These are phyloP conservation scores for Thalassoma bifasciatum DNA, from an alignment of 2,113 vertebrate species.

Conservation along the genomic window DNA sequence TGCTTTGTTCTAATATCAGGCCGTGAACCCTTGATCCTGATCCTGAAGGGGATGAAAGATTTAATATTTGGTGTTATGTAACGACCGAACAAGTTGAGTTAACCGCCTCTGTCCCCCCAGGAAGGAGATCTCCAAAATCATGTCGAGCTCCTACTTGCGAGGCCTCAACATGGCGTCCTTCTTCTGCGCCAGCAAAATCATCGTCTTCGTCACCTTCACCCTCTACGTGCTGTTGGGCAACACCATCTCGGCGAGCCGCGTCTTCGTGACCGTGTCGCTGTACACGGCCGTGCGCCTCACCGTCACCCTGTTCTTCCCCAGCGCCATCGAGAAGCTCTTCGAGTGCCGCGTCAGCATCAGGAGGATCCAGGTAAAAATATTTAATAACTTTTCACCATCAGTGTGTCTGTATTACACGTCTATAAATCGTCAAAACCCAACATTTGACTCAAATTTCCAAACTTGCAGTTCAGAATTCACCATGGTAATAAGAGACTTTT, in stretches of 20 bases:
- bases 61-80: not conserved
- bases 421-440: too few species aligned
- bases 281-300: slow-evolving; percentile 90
- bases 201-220: slow-evolving; percentile 92
- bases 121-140: slow-evolving; percentile 91
- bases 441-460: too few species aligned
- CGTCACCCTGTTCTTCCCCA: slow-evolving; percentile 94
- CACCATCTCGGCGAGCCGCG: slow-evolving; percentile 87
- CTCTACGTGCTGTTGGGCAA: slow-evolving; percentile 90
- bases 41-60: not conserved
- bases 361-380: slow-evolving; percentile 89
- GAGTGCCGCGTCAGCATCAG: slow-evolving; percentile 89
- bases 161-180: slow-evolving; percentile 95
- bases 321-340: slow-evolving; percentile 89
- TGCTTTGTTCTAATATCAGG: not conserved
- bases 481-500: too few species aligned
- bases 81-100: not conserved
- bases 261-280: slow-evolving; percentile 91
- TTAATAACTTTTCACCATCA: too few species aligned
- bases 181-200: slow-evolving; percentile 93
- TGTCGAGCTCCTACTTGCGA: slow-evolving; percentile 94
- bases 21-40: not conserved
- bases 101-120: slow-evolving; percentile 66
- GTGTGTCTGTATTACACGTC: too few species aligned
- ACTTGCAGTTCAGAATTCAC: too few species aligned